These are phyloP conservation scores for Leptinotarsa rubiginosa DNA, from an alignment of 2,888 invertebrate species.

Conservation along the genomic window DNA sequence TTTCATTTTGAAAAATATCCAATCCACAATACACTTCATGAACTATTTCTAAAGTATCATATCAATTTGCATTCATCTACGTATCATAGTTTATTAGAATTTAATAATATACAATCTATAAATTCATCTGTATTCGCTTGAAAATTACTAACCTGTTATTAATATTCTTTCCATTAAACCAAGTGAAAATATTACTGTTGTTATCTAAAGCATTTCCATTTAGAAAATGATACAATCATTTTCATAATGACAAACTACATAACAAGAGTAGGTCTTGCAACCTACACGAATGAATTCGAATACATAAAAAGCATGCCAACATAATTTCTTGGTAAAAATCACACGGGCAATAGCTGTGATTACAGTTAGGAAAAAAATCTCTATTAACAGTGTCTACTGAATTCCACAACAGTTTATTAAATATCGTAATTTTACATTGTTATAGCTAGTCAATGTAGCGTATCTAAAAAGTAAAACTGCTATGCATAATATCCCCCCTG, in stretches of 20 bases:
- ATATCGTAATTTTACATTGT: constrained; percentile 33
- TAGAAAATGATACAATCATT: constrained; percentile 2
- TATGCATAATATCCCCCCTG: constrained; percentile 28
- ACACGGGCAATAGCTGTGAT: constrained; percentile 2
- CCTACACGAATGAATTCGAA: constrained; percentile 12
- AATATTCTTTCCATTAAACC: not conserved
- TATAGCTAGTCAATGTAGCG: constrained; percentile 36
- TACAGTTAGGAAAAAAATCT: not conserved
- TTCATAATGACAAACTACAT: constrained; percentile 18
- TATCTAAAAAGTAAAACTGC: constrained; percentile 30
- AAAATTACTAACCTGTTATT: not conserved
- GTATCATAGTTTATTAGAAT: not conserved
- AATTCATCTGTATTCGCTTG: not conserved
- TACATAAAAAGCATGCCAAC: constrained; percentile 9
- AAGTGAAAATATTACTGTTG: not conserved
- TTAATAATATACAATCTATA: not conserved
- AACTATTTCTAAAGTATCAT: not conserved
- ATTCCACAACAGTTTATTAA: constrained; percentile 30
- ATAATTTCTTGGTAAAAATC: not conserved
- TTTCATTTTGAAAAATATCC: not conserved
- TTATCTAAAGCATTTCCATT: constrained; percentile 7
- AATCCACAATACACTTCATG: not conserved
- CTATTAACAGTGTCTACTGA: constrained; percentile 19
- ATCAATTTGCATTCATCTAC: not conserved
- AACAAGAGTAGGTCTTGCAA: constrained; percentile 10